Evolutionary conservation across 2,113 vertebrate genomes (phyloP), one percentile per base, ranked within the genome.

Genomic region (Aldabrachelys gigantea): DNA sequence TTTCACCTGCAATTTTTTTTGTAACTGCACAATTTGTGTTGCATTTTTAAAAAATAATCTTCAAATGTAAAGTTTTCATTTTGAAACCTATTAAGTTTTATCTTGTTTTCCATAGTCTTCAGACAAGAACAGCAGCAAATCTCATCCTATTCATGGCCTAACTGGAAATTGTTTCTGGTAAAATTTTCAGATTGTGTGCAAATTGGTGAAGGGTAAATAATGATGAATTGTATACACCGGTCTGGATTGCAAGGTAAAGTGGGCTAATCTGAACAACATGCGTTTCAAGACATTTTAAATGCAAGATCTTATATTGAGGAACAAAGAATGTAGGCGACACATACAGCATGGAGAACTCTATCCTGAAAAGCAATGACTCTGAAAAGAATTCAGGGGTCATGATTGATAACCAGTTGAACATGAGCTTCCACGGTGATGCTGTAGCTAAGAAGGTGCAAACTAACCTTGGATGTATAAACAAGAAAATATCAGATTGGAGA

Each of bases 261-360:
- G 1, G 10, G 54, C 12, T 93, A 79, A 82, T 88, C 44, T 90
- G 53, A 50, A n/a, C 25, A 87, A 62, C 50, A 50, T 50, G 50
- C 4, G 14, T 50, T 50, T 50, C 13, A 50, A 50, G 50, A 50
- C 12, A 84, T 0, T 1, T 25, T 25, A 56, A 72, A 72, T 87
- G 17, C 21, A 12, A 88, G 84, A 27, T 11, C 14, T 5, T 69
- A 44, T 2, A 80, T 79, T 62, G 10, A 53, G 56, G 38, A 52
- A 75, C 3, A 82, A 54, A 83, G 4, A 1, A 2, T 0, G 0
- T 1, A 76, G 16, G 31, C 13, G 79, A 31, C 57, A 62, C 29
- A 16, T 17, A 38, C 2, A 24, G 72, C 50, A n/a, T 72, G 25
- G 9, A 54, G 62, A 50, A 25, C 54, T 25, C 3, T 4, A 84